These are phyloP conservation scores for Aporrectodea caliginosa DNA, from an alignment of 1,140 invertebrate species.

Conservation along the genomic window DNA sequence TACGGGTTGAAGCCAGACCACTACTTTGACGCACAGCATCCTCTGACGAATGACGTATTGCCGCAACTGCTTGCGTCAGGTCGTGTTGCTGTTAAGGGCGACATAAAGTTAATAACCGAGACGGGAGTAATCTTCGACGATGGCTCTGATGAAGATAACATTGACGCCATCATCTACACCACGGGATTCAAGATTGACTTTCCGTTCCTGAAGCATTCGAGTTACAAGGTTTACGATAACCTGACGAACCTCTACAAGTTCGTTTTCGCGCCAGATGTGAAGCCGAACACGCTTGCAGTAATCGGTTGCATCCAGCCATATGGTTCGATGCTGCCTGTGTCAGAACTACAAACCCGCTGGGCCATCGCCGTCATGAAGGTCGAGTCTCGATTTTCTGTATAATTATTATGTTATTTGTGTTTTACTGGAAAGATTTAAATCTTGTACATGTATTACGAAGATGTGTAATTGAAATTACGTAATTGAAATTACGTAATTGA, in stretches of 20 bases:
- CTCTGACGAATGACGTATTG: background rate
- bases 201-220: constrained; percentile 2
- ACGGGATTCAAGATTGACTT: constrained; percentile 18
- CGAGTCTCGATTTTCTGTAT: no score
- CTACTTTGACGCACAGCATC: background rate
- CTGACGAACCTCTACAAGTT: background rate
- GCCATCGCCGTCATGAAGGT: background rate
- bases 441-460: no score
- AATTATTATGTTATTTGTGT: no score
- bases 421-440: no score
- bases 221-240: background rate
- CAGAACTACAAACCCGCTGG: background rate
- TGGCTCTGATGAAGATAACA: constrained; percentile 28
- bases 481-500: no score
- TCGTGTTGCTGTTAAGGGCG: background rate
- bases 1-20: background rate
- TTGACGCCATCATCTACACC: background rate
- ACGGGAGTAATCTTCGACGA: constrained; percentile 37
- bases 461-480: no score
- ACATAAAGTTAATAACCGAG: background rate
- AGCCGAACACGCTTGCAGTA: background rate
- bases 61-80: background rate
- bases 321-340: background rate
- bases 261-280: background rate
- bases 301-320: background rate